Evolutionary conservation across 2,113 vertebrate genomes (phyloP), one percentile per base, ranked within the genome.

Genomic region (Anolis sagrei): DNA sequence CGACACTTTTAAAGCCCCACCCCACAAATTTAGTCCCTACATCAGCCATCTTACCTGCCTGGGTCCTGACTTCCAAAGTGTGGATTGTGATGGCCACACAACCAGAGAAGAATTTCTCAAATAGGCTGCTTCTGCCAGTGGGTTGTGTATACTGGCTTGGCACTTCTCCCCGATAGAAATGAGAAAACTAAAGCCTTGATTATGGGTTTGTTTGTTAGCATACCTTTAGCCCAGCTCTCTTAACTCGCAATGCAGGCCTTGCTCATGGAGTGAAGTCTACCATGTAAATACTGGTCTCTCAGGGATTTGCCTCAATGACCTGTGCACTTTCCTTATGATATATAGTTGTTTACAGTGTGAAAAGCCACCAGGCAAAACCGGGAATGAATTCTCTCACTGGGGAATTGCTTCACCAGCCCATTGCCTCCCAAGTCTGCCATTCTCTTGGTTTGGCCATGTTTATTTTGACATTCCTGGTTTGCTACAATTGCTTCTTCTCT

Each of bases 381-480:
- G 62, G 70, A 84, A 75, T 27, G 44, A 58, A 21, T 21, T 68
- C 29, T 72, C 51, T 74, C 83, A 70, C 83, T 39, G 34, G 82
- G 29, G 36, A 61, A 81, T 85, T 88, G 83, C 79, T n/a, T 78
- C 72, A 82, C 70, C 39, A 84, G 23, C 66, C 54, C 8, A 4
- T 54, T 34, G n/a, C 16, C 76, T 78, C 64, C 74, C 61, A 48
- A 82, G 81, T 27, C 85, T 86, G 62, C 74, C 66, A 69, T n/a
- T 61, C 64, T 70, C 3, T 4, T 1, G 27, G 72, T n/a, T 62
- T 44, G 2, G 23, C 25, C 16, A 7, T 81, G 61, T 72, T 78
- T 25, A 69, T 61, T 68, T 69, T 21, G 44, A 78, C 88, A 85
- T 85, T 82, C 83, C 74, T 88, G 82, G 77, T 36, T 66, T 76